Percentiles rank a stretch among this genome's conserved stretches.
These are phyloP conservation scores for Callosobruchus maculatus DNA, from an alignment of 2,888 invertebrate species.

Conservation along the genomic window DNA sequence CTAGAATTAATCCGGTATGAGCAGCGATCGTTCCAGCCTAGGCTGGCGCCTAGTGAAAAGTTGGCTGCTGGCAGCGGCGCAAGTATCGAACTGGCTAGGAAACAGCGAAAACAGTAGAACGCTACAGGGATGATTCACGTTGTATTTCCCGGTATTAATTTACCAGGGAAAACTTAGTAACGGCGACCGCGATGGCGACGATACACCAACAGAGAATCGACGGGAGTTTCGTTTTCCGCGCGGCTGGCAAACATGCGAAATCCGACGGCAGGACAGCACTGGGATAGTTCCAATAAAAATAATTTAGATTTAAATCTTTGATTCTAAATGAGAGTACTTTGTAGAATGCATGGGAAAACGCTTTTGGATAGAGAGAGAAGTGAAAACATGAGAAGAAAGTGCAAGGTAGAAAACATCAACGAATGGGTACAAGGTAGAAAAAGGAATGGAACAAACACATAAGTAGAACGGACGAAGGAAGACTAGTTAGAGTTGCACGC, in stretches of 20 bases:
- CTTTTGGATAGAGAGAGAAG: no score
- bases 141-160: not conserved
- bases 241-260: not conserved
- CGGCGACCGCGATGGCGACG: not conserved
- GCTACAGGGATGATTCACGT: not conserved
- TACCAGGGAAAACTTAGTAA: not conserved
- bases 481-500: no score
- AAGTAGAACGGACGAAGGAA: no score
- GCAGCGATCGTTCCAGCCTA: not conserved
- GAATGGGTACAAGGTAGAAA: no score
- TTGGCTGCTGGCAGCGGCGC: not conserved
- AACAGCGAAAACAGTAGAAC: not conserved
- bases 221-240: not conserved
- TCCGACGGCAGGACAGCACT: not conserved
- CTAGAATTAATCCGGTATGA: not conserved
- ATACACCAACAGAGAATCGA: not conserved
- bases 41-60: not conserved
- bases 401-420: no score
- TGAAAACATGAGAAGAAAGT: no score
- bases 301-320: no score
- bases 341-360: no score
- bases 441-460: no score
- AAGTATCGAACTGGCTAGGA: not conserved
- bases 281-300: not conserved
- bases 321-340: no score